Evolutionary conservation across 2,888 invertebrate species (phyloP).

Genomic region (Eupsilia transversa): DNA sequence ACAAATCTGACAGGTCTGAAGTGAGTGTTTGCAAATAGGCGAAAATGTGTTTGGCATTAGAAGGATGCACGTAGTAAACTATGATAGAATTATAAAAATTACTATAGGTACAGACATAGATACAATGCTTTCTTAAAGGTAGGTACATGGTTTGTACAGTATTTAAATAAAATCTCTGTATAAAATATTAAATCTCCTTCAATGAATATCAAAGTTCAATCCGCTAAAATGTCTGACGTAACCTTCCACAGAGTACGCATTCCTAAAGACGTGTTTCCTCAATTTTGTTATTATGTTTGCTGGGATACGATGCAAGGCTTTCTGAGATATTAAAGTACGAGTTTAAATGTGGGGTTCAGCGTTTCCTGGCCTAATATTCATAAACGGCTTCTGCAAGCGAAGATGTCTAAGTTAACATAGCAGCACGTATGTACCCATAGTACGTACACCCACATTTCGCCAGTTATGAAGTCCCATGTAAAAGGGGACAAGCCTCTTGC

Average conservation of each 20-base stretch:
- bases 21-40: neutral
- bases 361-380: slow-evolving; percentile 23
- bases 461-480: too few relatives aligned
- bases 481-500: too few relatives aligned
- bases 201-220: slow-evolving; percentile 38
- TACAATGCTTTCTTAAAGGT: neutral
- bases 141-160: neutral
- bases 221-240: slow-evolving; percentile 32
- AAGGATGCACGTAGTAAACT: neutral
- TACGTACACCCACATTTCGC: too few relatives aligned
- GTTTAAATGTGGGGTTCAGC: slow-evolving; percentile 10
- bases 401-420: too few relatives aligned
- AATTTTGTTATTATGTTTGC: slow-evolving; percentile 36
- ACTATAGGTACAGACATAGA: too few relatives aligned
- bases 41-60: neutral
- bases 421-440: too few relatives aligned
- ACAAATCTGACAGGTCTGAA: neutral
- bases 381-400: slow-evolving; percentile 18
- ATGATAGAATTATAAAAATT: neutral
- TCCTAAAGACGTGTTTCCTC: slow-evolving; percentile 18
- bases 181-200: slow-evolving; percentile 9
- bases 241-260: slow-evolving; percentile 9
- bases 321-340: slow-evolving; percentile 40
- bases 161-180: slow-evolving; percentile 4
- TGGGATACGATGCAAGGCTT: slow-evolving; percentile 38